Evolutionary conservation across 1,140 invertebrate genomes (phyloP).

Genomic region (Tetragnatha versicolor): DNA sequence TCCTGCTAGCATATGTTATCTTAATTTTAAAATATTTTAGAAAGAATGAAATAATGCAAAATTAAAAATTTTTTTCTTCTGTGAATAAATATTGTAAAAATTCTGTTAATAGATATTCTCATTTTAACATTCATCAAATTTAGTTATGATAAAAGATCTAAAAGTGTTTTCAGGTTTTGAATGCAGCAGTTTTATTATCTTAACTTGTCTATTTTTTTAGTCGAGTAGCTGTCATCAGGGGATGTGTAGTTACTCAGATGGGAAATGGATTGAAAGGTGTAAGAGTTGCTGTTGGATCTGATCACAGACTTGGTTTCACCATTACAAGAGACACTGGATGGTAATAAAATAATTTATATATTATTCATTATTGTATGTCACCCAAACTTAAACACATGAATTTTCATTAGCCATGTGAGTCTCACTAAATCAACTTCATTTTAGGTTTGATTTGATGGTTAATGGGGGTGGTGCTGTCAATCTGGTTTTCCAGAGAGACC

Average conservation of each 20-base stretch:
- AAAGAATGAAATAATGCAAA: background rate
- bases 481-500: constrained; percentile 91
- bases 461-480: constrained; percentile 99
- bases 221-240: constrained; percentile 97
- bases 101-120: too few species aligned
- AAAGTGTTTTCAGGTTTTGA: background rate
- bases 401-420: background rate
- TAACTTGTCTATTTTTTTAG: constrained; percentile 67
- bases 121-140: background rate
- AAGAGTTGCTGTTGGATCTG: constrained; percentile 91
- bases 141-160: background rate
- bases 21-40: background rate
- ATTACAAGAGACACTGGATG: constrained; percentile 91
- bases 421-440: background rate
- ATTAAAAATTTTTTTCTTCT: background rate
- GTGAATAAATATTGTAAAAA: background rate
- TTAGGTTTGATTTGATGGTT: constrained; percentile 94
- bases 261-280: constrained; percentile 95
- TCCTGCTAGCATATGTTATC: background rate
- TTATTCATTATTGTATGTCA: background rate
- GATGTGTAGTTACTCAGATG: constrained; percentile 90
- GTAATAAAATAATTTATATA: constrained; percentile 68
- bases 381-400: background rate
- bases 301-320: constrained; percentile 95
- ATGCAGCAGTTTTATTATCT: background rate